Evolutionary conservation across 1,140 invertebrate genomes (phyloP).

Genomic region (Trichonephila inaurata): DNA sequence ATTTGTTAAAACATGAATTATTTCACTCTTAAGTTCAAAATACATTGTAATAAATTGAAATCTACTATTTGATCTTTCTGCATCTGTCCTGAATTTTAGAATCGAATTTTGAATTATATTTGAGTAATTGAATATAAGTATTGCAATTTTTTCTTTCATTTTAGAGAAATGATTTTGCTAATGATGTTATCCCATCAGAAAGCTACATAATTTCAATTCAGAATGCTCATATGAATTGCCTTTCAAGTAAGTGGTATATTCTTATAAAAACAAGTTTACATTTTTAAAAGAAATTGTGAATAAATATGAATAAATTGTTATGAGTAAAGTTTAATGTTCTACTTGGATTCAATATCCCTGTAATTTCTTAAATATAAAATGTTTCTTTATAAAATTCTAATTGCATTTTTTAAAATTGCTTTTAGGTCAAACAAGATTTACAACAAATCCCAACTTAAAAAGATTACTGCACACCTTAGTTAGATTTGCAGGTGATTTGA

Average conservation of each 20-base stretch:
- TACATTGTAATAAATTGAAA: too few species aligned
- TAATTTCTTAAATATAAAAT: too few species aligned
- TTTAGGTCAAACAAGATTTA: conserved; percentile 82
- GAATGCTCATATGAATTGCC: conserved; percentile 81
- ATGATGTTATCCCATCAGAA: conserved; percentile 84
- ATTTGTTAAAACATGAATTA: too few species aligned
- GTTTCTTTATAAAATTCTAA: too few species aligned
- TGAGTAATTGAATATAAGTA: too few species aligned
- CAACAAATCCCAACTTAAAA: conserved; percentile 86
- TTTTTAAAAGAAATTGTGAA: too few species aligned
- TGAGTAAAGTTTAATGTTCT: background rate
- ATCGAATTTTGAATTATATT: too few species aligned
- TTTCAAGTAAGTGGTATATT: conserved; percentile 81
- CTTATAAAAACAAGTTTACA: background rate
- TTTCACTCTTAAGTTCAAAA: too few species aligned
- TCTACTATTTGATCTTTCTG: too few species aligned
- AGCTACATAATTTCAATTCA: conserved; percentile 81
- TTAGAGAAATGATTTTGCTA: conserved; percentile 86
- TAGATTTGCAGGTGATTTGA: conserved; percentile 86
- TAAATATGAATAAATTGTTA: too few species aligned
- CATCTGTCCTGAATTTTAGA: too few species aligned
- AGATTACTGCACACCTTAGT: conserved; percentile 86
- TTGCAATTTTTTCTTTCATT: conserved; percentile 77
- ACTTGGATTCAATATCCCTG: too few species aligned
- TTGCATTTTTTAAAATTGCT: background rate